Evolutionary conservation across 2,888 invertebrate genomes (phyloP), one percentile per base, ranked within the genome.

Genomic region (Drosophila flavopinicola): DNA sequence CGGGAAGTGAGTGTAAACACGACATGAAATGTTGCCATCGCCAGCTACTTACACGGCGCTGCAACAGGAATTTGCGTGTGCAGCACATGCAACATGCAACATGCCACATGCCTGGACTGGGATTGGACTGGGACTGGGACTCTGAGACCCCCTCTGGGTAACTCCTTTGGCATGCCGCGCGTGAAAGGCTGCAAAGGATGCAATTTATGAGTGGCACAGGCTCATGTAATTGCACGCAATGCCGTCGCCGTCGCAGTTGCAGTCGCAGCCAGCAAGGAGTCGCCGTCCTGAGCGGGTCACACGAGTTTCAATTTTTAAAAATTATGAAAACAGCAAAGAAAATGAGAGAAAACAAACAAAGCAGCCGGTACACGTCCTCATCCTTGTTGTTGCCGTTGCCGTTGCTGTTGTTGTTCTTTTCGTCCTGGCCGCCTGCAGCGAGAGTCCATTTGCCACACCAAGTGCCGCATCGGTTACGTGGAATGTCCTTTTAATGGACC

Each of bases 181-280:
- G 60, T 42, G 45, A 69, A 69, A 63, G 70, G 63, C 57, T 32
- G 64, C 47, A 79, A 84, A 84, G 87, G 83, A 82, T 80, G 79
- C 58, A 79, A 89, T 89, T 88, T 88, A 88, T 83, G 88, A 70
- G 63, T 65, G 72, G 61, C 63, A 68, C 63, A 85, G 83, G 69
- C 61, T 70, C 83, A 74, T 78, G 78, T 88, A 88, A 89, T 89
- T 87, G 89, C 85, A 85, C 83, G 83, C 80, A 88, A 83, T 82
- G 85, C 75, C 69, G 70, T 66, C 58, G 66, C 38, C 27, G 27
- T 33, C 37, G 59, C 66, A 49, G 32, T 51, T 53, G 63, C 41
- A 35, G 6, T 56, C 39, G 65, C 78, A 71, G 85, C 85, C 80
- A 75, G 72, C 64, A 52, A 53, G 77, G 74, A 74, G 75, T 75